Base-by-base conservation (phyloP, 2,888 invertebrate species). In the Melipona bicolor region DNA sequence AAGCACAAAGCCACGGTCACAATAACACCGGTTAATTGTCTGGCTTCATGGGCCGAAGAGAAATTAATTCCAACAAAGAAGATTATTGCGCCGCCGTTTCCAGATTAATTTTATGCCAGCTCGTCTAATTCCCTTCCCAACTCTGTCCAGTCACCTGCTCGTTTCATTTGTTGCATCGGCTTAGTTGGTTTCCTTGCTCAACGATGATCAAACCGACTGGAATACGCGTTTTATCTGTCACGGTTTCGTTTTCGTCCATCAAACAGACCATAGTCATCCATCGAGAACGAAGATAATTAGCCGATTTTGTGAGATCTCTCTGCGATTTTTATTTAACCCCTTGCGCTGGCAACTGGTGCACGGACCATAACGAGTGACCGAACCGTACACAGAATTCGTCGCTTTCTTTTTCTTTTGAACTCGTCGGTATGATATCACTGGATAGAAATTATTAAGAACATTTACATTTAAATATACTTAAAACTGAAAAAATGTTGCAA, bases 1-100 rank as follows among this genome's bases (percentile, higher is more conserved):
- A 80, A 86, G 86, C 86, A 86, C 81, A 84, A 87, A 86, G 76
- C 82, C 77, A 78, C 79, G 83, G 79, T 74, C 85, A 77, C 85
- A 81, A 85, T 81, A 84, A 85, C 85, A 59, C 80, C 76, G 80
- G 85, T 77, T 82, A 82, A 86, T 86, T 85, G 85, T 77, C 78
- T 50, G 82, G 81, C 77, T 78, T 81, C 80, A 81, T 86, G 81
- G 76, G 17, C 81, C 81, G 73, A 21, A 32, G 73, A 78, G 85
- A 78, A 84, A 85, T 85, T 84, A 81, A 85, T 81, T 84, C 84
- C 78, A 73, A 68, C 81, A 71, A 69, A 56, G 84, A 75, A 77
- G 74, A 84, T 79, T 62, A 78, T 78, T 75, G 52, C 67, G 65
- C 61, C 64, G 71, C 36, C 65, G 73, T 77, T 74, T 67, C 68